Percentiles rank a stretch among this genome's conserved stretches.
Evolutionary conservation across 2,888 invertebrate genomes (phyloP).

Genomic region (Parnassius orleans): DNA sequence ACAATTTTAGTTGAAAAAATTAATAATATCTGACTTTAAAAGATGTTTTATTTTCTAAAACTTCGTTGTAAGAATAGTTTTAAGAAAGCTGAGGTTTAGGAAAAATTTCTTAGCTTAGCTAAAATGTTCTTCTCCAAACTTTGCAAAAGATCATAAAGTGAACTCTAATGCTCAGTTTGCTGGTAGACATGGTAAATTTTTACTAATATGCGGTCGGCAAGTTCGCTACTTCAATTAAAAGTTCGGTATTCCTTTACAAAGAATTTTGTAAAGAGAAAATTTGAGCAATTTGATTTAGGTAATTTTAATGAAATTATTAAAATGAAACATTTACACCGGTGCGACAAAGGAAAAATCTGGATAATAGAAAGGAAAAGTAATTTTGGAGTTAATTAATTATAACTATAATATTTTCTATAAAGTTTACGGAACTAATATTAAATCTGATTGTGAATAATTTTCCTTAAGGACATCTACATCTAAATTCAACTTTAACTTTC

Average conservation of each 20-base stretch:
- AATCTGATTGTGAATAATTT: too few relatives aligned
- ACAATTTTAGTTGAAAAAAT: too few relatives aligned
- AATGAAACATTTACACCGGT: too few relatives aligned
- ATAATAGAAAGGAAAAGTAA: too few relatives aligned
- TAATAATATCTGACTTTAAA: too few relatives aligned
- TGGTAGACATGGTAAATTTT: not conserved
- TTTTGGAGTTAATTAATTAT: too few relatives aligned
- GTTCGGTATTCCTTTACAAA: not conserved
- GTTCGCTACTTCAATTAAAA: constrained; percentile 1
- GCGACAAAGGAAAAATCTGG: too few relatives aligned
- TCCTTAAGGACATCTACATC: too few relatives aligned
- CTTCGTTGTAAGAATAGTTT: not conserved
- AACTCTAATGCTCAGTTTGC: not conserved
- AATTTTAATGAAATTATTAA: not conserved
- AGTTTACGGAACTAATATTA: too few relatives aligned
- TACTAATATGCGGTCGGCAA: not conserved
- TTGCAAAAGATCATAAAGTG: not conserved
- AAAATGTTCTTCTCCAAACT: not conserved
- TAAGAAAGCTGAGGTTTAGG: not conserved
- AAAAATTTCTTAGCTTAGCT: not conserved
- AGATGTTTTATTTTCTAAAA: not conserved
- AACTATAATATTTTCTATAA: too few relatives aligned
- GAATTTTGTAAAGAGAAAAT: not conserved
- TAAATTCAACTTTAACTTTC: too few relatives aligned
- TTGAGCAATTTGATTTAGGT: not conserved